These are phyloP conservation scores for Erebia epiphron DNA, from an alignment of 2,888 invertebrate species.

Conservation along the genomic window DNA sequence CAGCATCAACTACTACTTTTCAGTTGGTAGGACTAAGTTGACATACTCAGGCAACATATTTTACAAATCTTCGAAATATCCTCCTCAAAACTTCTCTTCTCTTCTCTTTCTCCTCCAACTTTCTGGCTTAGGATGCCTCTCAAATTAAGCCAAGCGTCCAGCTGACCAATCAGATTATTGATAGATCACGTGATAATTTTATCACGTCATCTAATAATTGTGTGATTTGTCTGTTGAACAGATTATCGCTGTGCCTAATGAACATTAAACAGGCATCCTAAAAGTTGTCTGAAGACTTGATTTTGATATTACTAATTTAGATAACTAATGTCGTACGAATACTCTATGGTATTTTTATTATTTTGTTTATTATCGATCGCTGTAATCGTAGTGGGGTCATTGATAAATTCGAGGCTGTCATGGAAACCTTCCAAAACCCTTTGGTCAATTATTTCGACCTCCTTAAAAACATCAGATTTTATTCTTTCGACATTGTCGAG, in stretches of 20 bases:
- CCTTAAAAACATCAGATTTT: slow-evolving; percentile 64
- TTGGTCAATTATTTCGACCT: slow-evolving; percentile 53
- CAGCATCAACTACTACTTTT: neutral
- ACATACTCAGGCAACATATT: neutral
- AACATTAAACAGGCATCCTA: neutral
- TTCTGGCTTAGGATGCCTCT: too few relatives aligned
- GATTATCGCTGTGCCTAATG: too few relatives aligned
- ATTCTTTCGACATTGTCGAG: slow-evolving; percentile 51
- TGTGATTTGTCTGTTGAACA: too few relatives aligned
- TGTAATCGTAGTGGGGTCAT: slow-evolving; percentile 50
- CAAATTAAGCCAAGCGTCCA: too few relatives aligned
- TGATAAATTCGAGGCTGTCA: slow-evolving; percentile 60
- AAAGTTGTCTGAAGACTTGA: neutral
- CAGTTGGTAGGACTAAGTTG: neutral
- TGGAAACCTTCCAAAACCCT: slow-evolving; percentile 44
- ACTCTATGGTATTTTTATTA: slow-evolving; percentile 53
- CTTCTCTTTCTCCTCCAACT: neutral
- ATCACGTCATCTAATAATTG: too few relatives aligned
- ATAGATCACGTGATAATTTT: too few relatives aligned
- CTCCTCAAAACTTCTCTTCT: neutral
- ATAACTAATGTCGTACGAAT: slow-evolving; percentile 17
- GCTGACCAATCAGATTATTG: too few relatives aligned
- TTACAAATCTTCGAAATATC: neutral
- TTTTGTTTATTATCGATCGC: slow-evolving; percentile 61
- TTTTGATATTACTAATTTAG: slow-evolving; percentile 12